Percentiles rank a stretch among this genome's conserved stretches.
Evolutionary conservation across 1,140 invertebrate genomes (phyloP).

Genomic region (Saccostrea echinata): DNA sequence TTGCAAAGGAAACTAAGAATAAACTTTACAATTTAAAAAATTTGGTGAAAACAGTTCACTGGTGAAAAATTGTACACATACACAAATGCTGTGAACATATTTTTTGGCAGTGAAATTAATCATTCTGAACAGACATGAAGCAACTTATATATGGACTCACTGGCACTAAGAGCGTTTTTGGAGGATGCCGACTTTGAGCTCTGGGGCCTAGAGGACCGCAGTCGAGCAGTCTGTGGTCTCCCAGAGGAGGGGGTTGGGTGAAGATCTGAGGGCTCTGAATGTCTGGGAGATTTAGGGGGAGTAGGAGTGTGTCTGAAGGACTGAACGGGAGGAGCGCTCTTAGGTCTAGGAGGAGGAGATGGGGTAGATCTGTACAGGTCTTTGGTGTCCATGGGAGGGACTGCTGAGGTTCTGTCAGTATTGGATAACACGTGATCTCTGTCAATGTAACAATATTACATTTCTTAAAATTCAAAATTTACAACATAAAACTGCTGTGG

Average conservation of each 20-base stretch:
- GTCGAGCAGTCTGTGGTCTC: conserved; percentile 41
- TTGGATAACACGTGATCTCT: conserved; percentile 65
- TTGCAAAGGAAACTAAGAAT: no score
- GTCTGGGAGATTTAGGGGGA: conserved; percentile 42
- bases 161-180: conserved; percentile 43
- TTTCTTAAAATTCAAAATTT: no score
- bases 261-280: conserved; percentile 29
- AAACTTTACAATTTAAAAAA: no score
- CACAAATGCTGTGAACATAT: not conserved
- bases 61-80: not conserved
- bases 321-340: conserved; percentile 60
- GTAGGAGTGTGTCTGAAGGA: conserved; percentile 35
- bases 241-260: not conserved
- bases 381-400: conserved; percentile 67
- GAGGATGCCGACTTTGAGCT: conserved; percentile 55
- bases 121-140: not conserved
- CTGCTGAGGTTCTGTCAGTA: conserved; percentile 65
- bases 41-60: no score
- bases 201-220: conserved; percentile 56
- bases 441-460: not conserved
- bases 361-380: conserved; percentile 68
- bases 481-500: no score
- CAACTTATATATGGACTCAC: conserved; percentile 23
- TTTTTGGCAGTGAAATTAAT: not conserved
- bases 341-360: conserved; percentile 56